A percentile compares a stretch with the other conserved stretches of the same genome.
phyloP scores from a whole-genome alignment of 2,113 vertebrate species.

The Python bivittatus region DNA sequence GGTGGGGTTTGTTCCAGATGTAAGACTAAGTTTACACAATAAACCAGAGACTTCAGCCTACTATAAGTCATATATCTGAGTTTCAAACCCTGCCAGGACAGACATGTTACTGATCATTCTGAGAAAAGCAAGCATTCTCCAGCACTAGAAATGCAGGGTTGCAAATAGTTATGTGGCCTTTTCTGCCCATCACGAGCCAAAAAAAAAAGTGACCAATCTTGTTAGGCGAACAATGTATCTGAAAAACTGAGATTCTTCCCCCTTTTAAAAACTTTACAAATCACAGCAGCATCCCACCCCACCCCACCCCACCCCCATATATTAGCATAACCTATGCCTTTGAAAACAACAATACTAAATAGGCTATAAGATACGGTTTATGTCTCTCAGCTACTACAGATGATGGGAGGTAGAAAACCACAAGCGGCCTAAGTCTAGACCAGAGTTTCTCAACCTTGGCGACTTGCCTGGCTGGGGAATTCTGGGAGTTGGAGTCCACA shows the following conservation, averaged over 20 bases:
- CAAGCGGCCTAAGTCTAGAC: no score
- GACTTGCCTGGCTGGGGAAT: no score
- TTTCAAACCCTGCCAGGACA: not conserved
- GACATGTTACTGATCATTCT: not conserved
- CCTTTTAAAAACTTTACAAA: not conserved
- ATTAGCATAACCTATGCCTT: no score
- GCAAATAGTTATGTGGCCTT: not conserved
- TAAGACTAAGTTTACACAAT: not conserved
- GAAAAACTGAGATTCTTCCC: not conserved
- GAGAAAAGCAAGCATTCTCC: not conserved
- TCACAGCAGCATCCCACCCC: no score
- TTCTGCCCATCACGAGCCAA: not conserved
- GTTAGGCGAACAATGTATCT: not conserved
- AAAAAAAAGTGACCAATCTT: no score
- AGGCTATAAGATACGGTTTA: no score
- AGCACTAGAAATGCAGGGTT: not conserved
- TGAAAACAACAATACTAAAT: no score
- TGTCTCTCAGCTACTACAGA: no score
- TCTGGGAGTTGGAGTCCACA: no score
- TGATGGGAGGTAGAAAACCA: no score
- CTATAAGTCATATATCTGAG: rapidly evolving
- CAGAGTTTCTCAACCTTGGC: no score
- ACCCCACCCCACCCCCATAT: no score
- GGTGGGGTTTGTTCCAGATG: not conserved
- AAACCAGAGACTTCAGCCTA: not conserved